Base-by-base conservation (phyloP, 1,140 invertebrate genomes). In the Phymorhynchus buccinoides region DNA sequence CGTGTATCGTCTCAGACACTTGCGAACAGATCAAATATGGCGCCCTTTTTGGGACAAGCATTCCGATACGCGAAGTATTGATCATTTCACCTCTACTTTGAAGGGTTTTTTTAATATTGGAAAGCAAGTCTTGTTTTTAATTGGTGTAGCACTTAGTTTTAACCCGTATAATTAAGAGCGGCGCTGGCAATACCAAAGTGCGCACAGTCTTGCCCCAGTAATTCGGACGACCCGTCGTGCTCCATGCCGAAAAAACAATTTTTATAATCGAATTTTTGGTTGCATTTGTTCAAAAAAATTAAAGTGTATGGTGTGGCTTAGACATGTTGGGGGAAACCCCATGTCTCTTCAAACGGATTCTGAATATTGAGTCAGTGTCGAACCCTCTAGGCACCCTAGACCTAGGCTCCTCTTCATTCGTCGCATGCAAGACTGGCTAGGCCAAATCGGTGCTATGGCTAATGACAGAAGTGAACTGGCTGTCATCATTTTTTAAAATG, bases 41-140 rank as follows among this genome's bases (percentile, higher is more conserved):
- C 81, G 81, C 81, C 81, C 81, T 83, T 83, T 83, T 83, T 83
- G 81, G 66, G 62, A 44, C 81, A 66, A 83, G 81, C 81, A 83
- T 83, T 83, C 81, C 81, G 81, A 83, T 83, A 83, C 81, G 77
- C 32, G 32, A 75, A 41, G 3, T 41, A 37, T 75, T 39, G 73
- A 75, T 75, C 73, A 37, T 75, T 62, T 62, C 6, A 62, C n/a
- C 18, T 62, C n/a, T 27, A 27, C 56, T 62, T 62, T 18, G n/a
- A 4, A 62, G 12, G n/a, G n/a, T n/a, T n/a, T n/a, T n/a, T n/a
- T 62, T 62, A 18, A 27, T 62, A 62, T 4, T 4, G n/a, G 56
- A 27, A 62, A 62, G n/a, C 56, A 4, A 62, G n/a, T 22, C 4
- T 14, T 62, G 14, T 27, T 27, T 3, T 12, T 22, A 18, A 22